Conservation (phyloP, 92 coral and sea anemone species). For the Parazoanthus swiftii region DNA sequence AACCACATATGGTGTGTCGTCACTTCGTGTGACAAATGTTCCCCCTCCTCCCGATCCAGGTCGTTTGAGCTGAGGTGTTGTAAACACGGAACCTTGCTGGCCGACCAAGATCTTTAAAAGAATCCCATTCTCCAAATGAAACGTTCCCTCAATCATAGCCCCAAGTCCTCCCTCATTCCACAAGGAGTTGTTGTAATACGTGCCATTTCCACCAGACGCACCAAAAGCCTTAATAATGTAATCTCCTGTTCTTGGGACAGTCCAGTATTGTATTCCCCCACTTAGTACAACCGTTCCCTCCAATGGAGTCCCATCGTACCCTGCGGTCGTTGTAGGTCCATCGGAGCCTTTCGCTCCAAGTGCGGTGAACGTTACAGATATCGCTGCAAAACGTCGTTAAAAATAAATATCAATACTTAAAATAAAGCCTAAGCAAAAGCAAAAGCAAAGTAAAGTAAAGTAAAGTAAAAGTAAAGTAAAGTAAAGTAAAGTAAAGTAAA, state of each 20-base stretch:
- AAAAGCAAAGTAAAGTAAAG: too few relatives aligned
- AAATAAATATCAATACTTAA: too few relatives aligned
- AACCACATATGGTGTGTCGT: slow-evolving; percentile 40
- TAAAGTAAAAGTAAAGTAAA: too few relatives aligned
- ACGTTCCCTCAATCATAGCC: slow-evolving; percentile 44
- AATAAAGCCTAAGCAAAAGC: too few relatives aligned
- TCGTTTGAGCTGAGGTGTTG: neutral
- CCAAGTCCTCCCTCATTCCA: slow-evolving; percentile 57
- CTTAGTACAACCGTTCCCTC: slow-evolving; percentile 39
- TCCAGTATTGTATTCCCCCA: slow-evolving; percentile 59
- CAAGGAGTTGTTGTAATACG: slow-evolving; percentile 12
- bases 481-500: too few relatives aligned
- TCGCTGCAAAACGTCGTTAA: neutral
- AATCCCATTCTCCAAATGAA: slow-evolving; percentile 20
- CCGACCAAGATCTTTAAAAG: slow-evolving; percentile 53
- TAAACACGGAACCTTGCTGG: slow-evolving; percentile 36
- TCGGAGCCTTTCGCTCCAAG: slow-evolving; percentile 41
- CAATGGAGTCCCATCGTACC: slow-evolving; percentile 50
- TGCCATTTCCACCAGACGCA: slow-evolving; percentile 57
- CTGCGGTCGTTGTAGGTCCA: slow-evolving; percentile 45
- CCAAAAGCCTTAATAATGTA: slow-evolving; percentile 50
- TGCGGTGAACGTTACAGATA: slow-evolving; percentile 28
- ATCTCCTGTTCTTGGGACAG: slow-evolving; percentile 49
- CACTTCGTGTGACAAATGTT: slow-evolving; percentile 42
- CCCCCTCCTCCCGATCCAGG: slow-evolving; percentile 65